Conservation (phyloP, 2,113 vertebrate genomes). For the Bubalus kerabau region DNA sequence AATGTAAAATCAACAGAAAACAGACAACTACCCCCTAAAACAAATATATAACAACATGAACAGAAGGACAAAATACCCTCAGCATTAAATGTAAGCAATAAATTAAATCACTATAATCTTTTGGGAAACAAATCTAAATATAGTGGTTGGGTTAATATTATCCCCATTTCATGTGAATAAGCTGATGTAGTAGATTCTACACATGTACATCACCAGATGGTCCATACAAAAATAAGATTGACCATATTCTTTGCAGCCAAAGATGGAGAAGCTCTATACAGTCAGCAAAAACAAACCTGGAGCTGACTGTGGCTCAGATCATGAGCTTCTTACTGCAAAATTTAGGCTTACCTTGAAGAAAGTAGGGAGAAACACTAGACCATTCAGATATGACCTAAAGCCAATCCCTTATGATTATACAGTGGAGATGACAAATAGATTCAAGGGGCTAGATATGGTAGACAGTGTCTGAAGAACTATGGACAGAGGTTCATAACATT, state of each 20-base stretch:
- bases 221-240: neutral
- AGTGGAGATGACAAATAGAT: neutral
- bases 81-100: neutral
- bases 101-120: neutral
- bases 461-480: neutral
- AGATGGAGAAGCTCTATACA: neutral
- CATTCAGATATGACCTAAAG: neutral
- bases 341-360: neutral
- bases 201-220: neutral
- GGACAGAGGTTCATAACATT: accelerated
- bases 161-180: neutral
- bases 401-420: neutral
- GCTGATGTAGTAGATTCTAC: neutral
- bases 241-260: neutral
- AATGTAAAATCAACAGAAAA: neutral
- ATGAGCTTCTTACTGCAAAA: neutral
- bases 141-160: neutral
- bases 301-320: neutral
- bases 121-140: neutral
- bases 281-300: neutral
- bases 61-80: neutral
- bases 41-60: neutral
- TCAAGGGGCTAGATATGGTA: neutral
- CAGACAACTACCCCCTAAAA: neutral
- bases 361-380: neutral